Evolutionary conservation across 2,113 vertebrate species (phyloP).

Genomic region (Poeciliopsis turrubarensis): DNA sequence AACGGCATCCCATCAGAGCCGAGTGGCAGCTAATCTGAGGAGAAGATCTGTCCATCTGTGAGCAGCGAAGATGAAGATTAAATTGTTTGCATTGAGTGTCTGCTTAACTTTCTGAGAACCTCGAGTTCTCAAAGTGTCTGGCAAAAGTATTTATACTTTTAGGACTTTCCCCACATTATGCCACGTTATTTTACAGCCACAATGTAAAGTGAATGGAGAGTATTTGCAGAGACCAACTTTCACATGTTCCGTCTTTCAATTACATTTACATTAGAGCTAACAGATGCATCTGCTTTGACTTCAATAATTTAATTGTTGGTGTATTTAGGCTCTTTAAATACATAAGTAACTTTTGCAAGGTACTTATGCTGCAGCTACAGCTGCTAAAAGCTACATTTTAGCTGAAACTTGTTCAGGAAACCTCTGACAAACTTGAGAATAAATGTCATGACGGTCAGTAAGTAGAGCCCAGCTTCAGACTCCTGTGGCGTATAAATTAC

Average conservation of each 20-base stretch:
- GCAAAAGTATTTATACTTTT: neutral
- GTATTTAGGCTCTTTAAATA: neutral
- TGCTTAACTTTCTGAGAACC: conserved; percentile 36
- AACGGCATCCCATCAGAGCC: conserved; percentile 33
- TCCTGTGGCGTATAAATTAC: conserved; percentile 36
- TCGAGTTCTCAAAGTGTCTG: conserved; percentile 25
- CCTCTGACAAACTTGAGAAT: neutral
- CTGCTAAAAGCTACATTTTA: neutral
- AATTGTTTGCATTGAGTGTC: conserved; percentile 46
- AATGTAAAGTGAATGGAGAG: too few species aligned
- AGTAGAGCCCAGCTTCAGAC: neutral
- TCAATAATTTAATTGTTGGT: neutral
- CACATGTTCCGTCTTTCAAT: neutral
- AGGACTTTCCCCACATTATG: neutral
- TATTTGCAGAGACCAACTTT: too few species aligned
- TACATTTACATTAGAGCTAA: neutral
- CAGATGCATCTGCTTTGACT: neutral
- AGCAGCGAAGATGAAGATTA: conserved; percentile 49
- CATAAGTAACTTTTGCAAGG: too few species aligned
- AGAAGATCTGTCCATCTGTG: conserved; percentile 48
- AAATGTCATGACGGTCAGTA: neutral
- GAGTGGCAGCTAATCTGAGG: conserved; percentile 50
- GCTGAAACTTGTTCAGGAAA: neutral
- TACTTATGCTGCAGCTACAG: conserved; percentile 5
- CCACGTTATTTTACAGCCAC: neutral